These are phyloP conservation scores for Baryphthengus martii DNA, from an alignment of 2,113 vertebrate genomes.

Conservation along the genomic window DNA sequence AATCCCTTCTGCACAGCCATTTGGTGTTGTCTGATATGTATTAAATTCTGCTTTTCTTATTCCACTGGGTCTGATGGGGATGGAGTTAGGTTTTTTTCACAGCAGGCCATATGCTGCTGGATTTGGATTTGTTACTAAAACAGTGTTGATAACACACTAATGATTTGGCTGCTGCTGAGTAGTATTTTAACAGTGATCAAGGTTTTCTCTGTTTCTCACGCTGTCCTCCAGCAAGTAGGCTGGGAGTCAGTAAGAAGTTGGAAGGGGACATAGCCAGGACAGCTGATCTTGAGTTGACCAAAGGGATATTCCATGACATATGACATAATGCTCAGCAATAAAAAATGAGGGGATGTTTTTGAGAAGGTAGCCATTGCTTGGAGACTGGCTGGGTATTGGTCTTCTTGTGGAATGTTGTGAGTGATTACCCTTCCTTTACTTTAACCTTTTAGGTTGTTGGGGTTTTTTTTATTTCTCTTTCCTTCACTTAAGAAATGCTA, in stretches of 20 bases:
- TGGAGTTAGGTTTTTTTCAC: background rate
- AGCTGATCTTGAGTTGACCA: background rate
- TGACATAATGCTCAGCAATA: background rate
- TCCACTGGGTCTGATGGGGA: background rate
- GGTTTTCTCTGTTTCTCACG: background rate
- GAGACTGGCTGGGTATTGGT: background rate
- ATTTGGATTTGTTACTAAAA: background rate
- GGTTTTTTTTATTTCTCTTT: background rate
- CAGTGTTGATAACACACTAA: background rate
- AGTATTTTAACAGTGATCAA: no score
- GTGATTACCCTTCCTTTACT: background rate
- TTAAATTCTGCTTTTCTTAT: background rate
- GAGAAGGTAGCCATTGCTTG: background rate
- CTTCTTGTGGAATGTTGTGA: background rate
- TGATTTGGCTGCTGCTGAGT: background rate
- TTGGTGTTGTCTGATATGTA: background rate
- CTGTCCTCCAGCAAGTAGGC: fast-evolving
- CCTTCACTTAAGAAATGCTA: background rate
- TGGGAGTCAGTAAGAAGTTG: background rate
- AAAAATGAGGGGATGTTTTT: background rate
- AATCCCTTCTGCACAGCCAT: fast-evolving
- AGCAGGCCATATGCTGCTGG: background rate
- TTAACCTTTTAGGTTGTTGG: background rate
- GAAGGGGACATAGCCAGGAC: background rate
- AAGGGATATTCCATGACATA: background rate